Conservation (phyloP, 2,113 vertebrate species). For the Cynopterus brachyotis region DNA sequence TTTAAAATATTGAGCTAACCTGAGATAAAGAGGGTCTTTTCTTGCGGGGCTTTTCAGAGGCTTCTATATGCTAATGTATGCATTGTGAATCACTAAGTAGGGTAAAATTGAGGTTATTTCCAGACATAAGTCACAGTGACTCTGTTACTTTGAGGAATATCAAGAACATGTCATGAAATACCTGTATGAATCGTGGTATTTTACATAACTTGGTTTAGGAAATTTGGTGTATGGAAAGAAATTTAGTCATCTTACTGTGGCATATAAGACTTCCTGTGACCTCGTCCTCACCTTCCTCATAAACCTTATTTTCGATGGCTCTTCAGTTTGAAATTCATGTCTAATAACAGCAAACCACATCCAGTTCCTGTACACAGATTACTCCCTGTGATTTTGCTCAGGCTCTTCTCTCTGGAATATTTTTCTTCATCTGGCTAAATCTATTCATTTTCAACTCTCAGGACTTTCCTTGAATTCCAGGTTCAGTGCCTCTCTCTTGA, state of each 20-base stretch:
- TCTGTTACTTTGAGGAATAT: conserved; percentile 1
- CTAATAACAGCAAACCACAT: not conserved
- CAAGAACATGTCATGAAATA: not conserved
- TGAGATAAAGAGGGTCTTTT: not conserved
- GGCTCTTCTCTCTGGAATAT: not conserved
- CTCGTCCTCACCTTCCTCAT: conserved; percentile 7
- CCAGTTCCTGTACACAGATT: not conserved
- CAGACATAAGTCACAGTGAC: not conserved
- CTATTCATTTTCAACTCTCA: not conserved
- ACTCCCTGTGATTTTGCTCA: not conserved
- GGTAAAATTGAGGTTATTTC: not conserved
- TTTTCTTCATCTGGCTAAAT: not conserved
- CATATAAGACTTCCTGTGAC: not conserved
- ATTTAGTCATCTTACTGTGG: not conserved
- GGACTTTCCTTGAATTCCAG: not conserved
- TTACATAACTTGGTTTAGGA: not conserved
- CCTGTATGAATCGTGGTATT: not conserved
- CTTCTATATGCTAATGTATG: not conserved
- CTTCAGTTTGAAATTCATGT: not conserved
- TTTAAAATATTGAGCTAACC: not conserved
- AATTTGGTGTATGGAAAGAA: not conserved
- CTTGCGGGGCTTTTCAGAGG: not conserved
- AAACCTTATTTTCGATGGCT: not conserved
- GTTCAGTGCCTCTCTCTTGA: not conserved
- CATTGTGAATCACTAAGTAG: not conserved